Evolutionary conservation across 2,888 invertebrate genomes (phyloP), one percentile per base, ranked within the genome.

Genomic region (Caenorhabditis wallacei): DNA sequence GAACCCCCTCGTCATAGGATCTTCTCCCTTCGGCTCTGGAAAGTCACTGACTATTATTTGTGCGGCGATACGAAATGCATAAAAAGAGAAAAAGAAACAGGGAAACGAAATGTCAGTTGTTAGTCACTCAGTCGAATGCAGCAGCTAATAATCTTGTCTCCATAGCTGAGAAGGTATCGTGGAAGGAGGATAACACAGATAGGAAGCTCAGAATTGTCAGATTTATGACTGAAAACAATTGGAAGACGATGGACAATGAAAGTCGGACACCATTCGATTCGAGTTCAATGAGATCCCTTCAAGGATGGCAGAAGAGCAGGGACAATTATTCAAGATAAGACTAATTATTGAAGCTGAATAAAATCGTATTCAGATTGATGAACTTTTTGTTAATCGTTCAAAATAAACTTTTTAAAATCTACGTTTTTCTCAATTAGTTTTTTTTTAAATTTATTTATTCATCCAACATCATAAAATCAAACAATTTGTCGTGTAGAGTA

Each of bases 11-110:
- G 16, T 66, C 18, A 26, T 66, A 8, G 64, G 64, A 10, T 66
- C 51, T 4, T 66, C 64, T 8, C 64, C 64, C 1, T 66, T 66
- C 18, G 64, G 64, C 10, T 66, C 51, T n/a, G 64, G 64, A 35
- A 66, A 66, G 35, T 66, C 64, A 0, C 1, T 66, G 64, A 66
- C 64, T 0, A 66, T 66, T 46, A 51, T 66, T 13, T 35, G 51
- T 11, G 35, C 64, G 11, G 64, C 64, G 0, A 48, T 51, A 37
- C n/a, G 30, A 30, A 5, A 35, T 66, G 2, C 18, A 18, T 10
- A n/a, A 18, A 35, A 2, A 2, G 0, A 16, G 2, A 0, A 18
- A 35, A 10, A n/a, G n/a, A n/a, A n/a, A n/a, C n/a, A n/a, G n/a
- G n/a, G n/a, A n/a, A n/a, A 13, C 18, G 0, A 66, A 10, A 0